Base-by-base conservation (phyloP, 2,113 vertebrate species). In the Riparia riparia region DNA sequence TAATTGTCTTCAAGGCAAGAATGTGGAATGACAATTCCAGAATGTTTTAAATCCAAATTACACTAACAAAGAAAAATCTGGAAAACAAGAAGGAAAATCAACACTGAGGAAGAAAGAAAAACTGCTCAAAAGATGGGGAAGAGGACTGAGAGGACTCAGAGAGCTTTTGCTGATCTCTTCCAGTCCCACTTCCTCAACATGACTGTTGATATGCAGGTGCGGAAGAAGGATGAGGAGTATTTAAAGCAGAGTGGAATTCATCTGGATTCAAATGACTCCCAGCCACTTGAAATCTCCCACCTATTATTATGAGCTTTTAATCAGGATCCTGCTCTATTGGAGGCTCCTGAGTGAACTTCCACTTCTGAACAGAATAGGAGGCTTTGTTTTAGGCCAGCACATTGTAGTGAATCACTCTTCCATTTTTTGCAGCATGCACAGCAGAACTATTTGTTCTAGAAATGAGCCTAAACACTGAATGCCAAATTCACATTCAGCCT, bases 1-100 rank as follows among this genome's bases (percentile, higher is more conserved):
- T 57, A 93, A 73, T 71, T 81, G 53, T 90, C 86, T 94, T 93
- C 42, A 91, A 93, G 74, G 86, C 89, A 95, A 76, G 76, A 89
- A 76, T 88, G 49, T 86, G 74, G 74, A 49, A 80, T 53, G 93
- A 49, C 39, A 86, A 44, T 94, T 95, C 72, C 39, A 81, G 53
- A 79, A 82, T 82, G 51, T 83, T 95, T 94, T 61, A 91, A 95
- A 91, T 91, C 34, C 57, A 45, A 86, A 74, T 83, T 77, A 44
- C 39, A 70, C 21, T 42, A 79, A 24, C 44, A 77, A 92, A 90
- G 56, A 66, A 80, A 71, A 86, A 12, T 70, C 90, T 89, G 50
- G 50, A 90, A 74, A 82, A 89, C 9, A 37, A n/a, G 39, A 37
- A 26, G 41, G 22, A 4, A 86, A 84, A 93, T 47, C 32, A 82